Base-by-base conservation (phyloP, 2,888 invertebrate genomes). In the Drosophila paramelanica region DNA sequence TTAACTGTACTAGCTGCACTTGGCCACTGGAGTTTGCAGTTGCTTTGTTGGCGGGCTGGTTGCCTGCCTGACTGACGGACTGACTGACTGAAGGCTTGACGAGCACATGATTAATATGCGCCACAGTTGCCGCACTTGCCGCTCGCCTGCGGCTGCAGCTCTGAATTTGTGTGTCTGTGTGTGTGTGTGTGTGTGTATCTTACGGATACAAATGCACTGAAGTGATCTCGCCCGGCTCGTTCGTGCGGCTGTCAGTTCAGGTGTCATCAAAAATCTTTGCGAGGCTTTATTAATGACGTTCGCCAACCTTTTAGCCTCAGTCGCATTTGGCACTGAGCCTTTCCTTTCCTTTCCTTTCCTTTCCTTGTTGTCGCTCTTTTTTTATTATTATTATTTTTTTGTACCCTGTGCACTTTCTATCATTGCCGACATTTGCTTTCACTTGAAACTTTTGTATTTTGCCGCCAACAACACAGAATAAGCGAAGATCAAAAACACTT, bases 231-330 rank as follows among this genome's bases (percentile, higher is more conserved):
- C 66, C 52, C 56, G 43, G 66, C 45, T 77, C 75, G 70, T 71
- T 80, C 79, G 81, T 78, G 71, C 70, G 76, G 67, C 85, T 79
- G 85, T 79, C 76, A 82, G 78, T 74, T 80, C 80, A 85, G 86
- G 86, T 89, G 89, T 89, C 89, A 89, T 88, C 89, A 85, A 73
- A 74, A 74, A 84, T 79, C 82, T 81, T 77, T 70, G 76, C 81
- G 81, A 82, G 86, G 83, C 86, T 83, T 87, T 89, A 89, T 89
- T 89, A 89, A 89, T 89, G 89, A 89, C 90, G 86, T 79, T 77
- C 75, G 67, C 76, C 68, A 66, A 77, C 69, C 73, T 70, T 75
- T 79, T 73, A 67, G 74, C 69, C 79, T 66, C 53, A 52, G 23
- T 65, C 58, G 45, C 23, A 36, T 25, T 45, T 56, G 38, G 45